These are phyloP conservation scores for Sinopyrophorus schimmeli DNA, from an alignment of 2,888 invertebrate species.

Conservation along the genomic window DNA sequence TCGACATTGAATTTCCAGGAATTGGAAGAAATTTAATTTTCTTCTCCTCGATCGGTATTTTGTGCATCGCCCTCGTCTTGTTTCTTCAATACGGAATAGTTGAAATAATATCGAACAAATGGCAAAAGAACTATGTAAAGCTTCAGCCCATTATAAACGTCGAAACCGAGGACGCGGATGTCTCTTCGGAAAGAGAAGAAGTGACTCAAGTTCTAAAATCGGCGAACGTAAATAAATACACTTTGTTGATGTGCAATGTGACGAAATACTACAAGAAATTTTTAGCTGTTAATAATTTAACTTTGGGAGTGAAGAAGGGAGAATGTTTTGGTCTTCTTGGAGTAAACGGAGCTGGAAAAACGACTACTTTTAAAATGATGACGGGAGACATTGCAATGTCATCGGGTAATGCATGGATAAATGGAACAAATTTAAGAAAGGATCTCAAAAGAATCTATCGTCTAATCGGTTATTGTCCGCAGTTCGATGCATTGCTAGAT, in stretches of 20 bases:
- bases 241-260: conserved; percentile 66
- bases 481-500: conserved; percentile 62
- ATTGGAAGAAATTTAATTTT: conserved; percentile 69
- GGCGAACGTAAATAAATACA: conserved; percentile 47
- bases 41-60: conserved; percentile 59
- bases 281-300: conserved; percentile 74
- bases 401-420: conserved; percentile 70
- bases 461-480: conserved; percentile 64
- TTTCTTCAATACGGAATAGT: conserved; percentile 65
- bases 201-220: conserved; percentile 35
- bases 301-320: conserved; percentile 61
- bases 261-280: conserved; percentile 73
- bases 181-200: conserved; percentile 61
- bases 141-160: too few relatives aligned
- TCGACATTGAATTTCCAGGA: conserved; percentile 70
- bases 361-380: conserved; percentile 87
- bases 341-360: conserved; percentile 87
- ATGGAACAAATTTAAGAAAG: conserved; percentile 50
- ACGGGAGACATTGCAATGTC: conserved; percentile 81
- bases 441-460: conserved; percentile 63
- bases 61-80: conserved; percentile 66
- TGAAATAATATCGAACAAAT: conserved; percentile 55
- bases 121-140: too few relatives aligned
- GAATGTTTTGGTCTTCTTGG: conserved; percentile 80
- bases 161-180: conserved; percentile 62